Conservation (phyloP, 2,797 vertebrate species). For the Scolopax bukidnonensis region DNA sequence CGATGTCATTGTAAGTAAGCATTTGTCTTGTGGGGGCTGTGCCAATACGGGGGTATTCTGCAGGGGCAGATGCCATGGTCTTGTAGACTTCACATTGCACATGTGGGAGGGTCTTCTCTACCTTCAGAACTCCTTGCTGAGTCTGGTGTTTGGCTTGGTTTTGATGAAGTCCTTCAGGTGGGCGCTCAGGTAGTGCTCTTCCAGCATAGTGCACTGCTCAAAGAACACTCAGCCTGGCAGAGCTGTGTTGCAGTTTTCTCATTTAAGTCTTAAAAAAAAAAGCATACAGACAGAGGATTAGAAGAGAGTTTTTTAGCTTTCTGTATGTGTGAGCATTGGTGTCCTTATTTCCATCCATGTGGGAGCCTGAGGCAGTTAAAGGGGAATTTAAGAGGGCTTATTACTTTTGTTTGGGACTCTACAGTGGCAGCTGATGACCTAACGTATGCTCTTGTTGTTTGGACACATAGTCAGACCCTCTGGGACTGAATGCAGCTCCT, state of each 20-base stretch:
- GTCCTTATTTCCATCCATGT: neutral
- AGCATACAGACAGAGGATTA: neutral
- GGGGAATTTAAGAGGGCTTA: neutral
- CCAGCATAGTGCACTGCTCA: no score
- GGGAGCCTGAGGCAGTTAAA: neutral
- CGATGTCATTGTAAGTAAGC: slow-evolving; percentile 91
- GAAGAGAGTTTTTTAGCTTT: neutral
- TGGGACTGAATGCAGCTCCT: slow-evolving; percentile 93
- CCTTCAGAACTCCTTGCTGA: neutral
- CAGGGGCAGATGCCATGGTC: rapidly evolving
- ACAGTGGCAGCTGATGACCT: neutral
- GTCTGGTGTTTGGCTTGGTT: neutral
- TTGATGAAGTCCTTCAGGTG: neutral
- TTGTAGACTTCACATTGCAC: neutral
- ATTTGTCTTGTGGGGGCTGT: neutral
- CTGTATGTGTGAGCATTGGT: neutral
- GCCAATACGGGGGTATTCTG: neutral
- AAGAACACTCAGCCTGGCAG: neutral
- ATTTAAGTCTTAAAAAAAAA: neutral
- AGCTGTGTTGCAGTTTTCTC: neutral
- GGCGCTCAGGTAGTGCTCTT: neutral
- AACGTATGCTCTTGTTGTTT: neutral
- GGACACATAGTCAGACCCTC: slow-evolving; percentile 89
- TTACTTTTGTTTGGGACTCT: neutral
- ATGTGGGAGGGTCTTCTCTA: neutral